Percentiles rank a stretch among this genome's conserved stretches.
phyloP scores from a whole-genome alignment of 2,888 invertebrate species.

The Troides helena region DNA sequence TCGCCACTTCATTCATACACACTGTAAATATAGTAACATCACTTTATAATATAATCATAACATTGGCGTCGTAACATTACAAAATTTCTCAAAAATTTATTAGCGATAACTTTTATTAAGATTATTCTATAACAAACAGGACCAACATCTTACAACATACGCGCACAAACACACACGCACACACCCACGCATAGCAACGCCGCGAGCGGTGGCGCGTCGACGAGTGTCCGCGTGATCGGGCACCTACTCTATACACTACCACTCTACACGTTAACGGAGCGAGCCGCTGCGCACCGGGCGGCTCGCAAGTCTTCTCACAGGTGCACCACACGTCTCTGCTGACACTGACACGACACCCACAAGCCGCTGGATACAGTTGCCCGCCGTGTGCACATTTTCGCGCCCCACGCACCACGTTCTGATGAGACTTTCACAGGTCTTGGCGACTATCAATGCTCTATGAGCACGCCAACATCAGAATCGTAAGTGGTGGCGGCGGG shows the following conservation, averaged over 20 bases:
- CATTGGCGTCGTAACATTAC: constrained; percentile 18
- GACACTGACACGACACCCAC: constrained; percentile 1
- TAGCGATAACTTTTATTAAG: constrained; percentile 7
- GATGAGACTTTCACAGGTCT: too few relatives aligned
- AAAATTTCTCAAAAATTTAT: constrained; percentile 25
- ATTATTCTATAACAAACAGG: constrained; percentile 9
- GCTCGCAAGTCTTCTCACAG: constrained; percentile 18
- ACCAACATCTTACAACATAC: not conserved
- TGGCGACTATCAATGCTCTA: not conserved
- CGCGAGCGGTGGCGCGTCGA: constrained; percentile 25
- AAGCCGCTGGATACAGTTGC: not conserved
- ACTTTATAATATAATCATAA: constrained; percentile 16
- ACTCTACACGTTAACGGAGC: constrained; percentile 55
- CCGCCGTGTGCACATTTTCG: not conserved
- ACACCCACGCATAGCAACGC: not conserved
- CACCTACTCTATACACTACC: constrained; percentile 56
- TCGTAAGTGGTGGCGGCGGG: not conserved
- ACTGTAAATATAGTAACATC: constrained; percentile 17
- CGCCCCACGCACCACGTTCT: not conserved
- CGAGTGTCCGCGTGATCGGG: constrained; percentile 60
- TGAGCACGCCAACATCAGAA: not conserved
- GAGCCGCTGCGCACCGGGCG: constrained; percentile 18
- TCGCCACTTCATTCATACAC: constrained; percentile 2
- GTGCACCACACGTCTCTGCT: constrained; percentile 2
- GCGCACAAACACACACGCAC: constrained; percentile 4